A percentile compares a stretch with the other conserved stretches of the same genome.
phyloP scores from a whole-genome alignment of 2,113 vertebrate genomes.

The Etheostoma spectabile region DNA sequence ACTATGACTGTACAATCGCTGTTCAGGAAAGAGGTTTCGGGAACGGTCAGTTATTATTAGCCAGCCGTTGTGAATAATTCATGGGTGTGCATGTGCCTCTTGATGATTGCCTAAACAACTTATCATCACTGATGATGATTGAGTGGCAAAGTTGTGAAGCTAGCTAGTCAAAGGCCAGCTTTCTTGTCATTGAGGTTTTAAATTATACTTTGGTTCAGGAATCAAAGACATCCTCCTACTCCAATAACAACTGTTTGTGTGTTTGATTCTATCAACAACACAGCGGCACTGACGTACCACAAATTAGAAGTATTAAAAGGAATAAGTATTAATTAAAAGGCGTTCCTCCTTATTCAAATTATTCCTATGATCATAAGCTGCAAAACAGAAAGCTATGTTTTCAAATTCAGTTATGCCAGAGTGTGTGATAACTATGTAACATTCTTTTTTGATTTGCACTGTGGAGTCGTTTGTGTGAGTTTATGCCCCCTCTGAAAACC shows the following conservation, averaged over 20 bases:
- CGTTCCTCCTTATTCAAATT: background rate
- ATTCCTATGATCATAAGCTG: background rate
- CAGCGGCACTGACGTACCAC: background rate
- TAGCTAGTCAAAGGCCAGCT: background rate
- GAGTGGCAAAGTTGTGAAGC: background rate
- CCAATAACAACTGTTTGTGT: background rate
- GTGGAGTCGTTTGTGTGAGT: background rate
- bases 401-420: constrained; percentile 12
- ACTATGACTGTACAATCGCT: background rate
- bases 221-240: background rate
- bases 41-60: background rate
- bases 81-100: background rate
- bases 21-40: background rate
- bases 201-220: background rate
- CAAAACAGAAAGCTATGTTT: background rate
- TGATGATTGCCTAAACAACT: background rate
- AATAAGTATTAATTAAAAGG: no score
- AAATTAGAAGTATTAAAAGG: background rate
- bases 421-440: constrained; percentile 14
- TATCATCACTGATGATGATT: background rate
- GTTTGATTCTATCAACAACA: background rate
- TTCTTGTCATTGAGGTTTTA: background rate
- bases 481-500: background rate
- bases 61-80: background rate
- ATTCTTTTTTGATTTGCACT: background rate